A percentile compares a stretch with the other conserved stretches of the same genome.
These are phyloP conservation scores for Oreotragus oreotragus DNA, from an alignment of 2,113 vertebrate genomes.

Conservation along the genomic window DNA sequence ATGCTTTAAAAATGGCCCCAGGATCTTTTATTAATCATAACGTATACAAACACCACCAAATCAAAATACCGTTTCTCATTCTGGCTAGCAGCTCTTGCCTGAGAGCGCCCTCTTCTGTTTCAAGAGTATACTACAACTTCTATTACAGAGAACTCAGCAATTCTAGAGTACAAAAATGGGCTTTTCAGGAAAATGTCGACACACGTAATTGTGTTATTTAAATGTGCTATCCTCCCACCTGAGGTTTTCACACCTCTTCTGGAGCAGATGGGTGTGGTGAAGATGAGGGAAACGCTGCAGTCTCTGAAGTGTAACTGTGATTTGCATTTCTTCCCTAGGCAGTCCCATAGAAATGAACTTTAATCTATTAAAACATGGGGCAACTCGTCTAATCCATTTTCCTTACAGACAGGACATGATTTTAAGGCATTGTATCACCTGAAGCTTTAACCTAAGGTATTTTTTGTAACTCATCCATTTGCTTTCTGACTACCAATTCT, in stretches of 20 bases:
- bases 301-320: background rate
- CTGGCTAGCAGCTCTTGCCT: constrained; percentile 36
- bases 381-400: background rate
- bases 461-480: background rate
- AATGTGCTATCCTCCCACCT: background rate
- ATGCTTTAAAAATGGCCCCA: constrained; percentile 76
- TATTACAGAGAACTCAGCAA: background rate
- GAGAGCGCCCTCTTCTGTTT: constrained; percentile 79
- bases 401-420: background rate
- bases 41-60: constrained; percentile 1
- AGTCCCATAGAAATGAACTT: background rate
- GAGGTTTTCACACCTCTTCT: background rate
- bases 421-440: background rate
- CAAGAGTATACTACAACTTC: background rate
- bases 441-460: background rate
- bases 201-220: background rate
- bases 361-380: background rate
- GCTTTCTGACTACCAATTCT: background rate
- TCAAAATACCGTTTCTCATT: constrained; percentile 11
- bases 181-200: background rate
- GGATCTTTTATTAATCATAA: constrained; percentile 74
- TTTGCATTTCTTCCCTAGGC: background rate
- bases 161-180: background rate
- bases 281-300: background rate
- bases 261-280: background rate